Percentiles rank a stretch among this genome's conserved stretches.
phyloP scores from a whole-genome alignment of 2,113 vertebrate genomes.

The Dromas ardeola region DNA sequence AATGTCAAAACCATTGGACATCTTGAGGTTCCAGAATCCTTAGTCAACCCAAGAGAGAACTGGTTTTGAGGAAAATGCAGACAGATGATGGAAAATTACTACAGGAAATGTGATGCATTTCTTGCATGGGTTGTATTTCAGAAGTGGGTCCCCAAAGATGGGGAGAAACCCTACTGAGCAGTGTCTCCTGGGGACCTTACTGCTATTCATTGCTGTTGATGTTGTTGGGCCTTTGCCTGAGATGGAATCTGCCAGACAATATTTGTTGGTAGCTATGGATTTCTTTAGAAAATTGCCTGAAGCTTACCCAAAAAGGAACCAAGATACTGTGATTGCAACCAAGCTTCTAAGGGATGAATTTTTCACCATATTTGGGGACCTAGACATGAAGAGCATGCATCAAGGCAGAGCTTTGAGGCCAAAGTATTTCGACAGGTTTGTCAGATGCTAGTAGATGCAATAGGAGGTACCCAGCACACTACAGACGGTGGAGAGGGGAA shows the following conservation, averaged over 20 bases:
- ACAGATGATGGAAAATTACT: not conserved
- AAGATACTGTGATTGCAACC: not conserved
- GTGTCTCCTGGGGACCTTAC: not conserved
- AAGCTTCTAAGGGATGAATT: constrained; percentile 1
- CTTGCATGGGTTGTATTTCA: not conserved
- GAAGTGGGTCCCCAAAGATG: not conserved
- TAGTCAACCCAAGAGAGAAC: not conserved
- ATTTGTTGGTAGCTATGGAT: constrained; percentile 62
- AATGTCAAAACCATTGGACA: not conserved
- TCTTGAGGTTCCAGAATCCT: not conserved
- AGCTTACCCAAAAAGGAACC: constrained; percentile 55
- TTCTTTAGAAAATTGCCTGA: constrained; percentile 47
- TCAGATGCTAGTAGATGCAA: not conserved
- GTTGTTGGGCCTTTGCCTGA: constrained; percentile 29
- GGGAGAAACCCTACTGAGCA: not conserved
- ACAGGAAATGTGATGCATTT: not conserved
- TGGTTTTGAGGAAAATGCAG: not conserved
- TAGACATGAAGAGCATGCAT: not conserved
- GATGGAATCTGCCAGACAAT: constrained; percentile 34
- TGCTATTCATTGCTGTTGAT: not conserved
- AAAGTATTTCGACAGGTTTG: not conserved
- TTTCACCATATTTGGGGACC: constrained; percentile 60
- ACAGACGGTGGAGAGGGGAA: not conserved
- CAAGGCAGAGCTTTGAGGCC: not conserved
- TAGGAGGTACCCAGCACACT: not conserved